Conservation (phyloP, 2,888 invertebrate genomes). For the Iphiclides podalirius region DNA sequence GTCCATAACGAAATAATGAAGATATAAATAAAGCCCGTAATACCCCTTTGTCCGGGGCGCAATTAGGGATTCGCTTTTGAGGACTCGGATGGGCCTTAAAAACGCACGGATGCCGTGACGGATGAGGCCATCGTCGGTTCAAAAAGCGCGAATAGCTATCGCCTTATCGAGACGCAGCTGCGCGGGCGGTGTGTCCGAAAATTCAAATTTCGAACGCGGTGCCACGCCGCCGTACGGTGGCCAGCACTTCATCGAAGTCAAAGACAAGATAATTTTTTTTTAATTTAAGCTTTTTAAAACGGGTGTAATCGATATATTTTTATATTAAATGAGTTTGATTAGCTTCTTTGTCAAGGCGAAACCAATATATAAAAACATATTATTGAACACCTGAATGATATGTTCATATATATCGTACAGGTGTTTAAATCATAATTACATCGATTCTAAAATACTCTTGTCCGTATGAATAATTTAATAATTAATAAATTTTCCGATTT, state of each 20-base stretch:
- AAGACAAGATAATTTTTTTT: conserved; percentile 10
- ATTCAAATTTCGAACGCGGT: conserved; percentile 1
- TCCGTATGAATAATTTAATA: too few species aligned
- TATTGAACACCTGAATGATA: too few species aligned
- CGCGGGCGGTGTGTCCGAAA: neutral
- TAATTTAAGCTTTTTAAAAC: too few species aligned
- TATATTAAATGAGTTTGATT: too few species aligned
- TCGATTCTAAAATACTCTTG: too few species aligned
- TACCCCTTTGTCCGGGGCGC: conserved; percentile 7
- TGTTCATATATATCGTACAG: too few species aligned
- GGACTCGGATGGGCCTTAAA: conserved; percentile 14
- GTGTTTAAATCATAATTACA: too few species aligned
- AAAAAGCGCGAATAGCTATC: conserved; percentile 9
- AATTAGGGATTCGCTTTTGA: conserved; percentile 20
- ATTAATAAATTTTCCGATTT: too few species aligned
- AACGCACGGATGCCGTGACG: conserved; percentile 1
- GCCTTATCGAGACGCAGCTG: conserved; percentile 19
- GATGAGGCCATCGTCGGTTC: conserved; percentile 12
- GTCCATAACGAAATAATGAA: conserved; percentile 19
- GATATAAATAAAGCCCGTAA: conserved; percentile 19
- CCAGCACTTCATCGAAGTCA: neutral
- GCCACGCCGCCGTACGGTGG: neutral
- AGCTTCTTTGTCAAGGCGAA: too few species aligned
- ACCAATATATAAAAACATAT: too few species aligned
- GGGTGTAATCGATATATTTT: too few species aligned